A percentile compares a stretch with the other conserved stretches of the same genome.
Conservation (phyloP, 2,113 vertebrate species). For the Tachycineta bicolor region DNA sequence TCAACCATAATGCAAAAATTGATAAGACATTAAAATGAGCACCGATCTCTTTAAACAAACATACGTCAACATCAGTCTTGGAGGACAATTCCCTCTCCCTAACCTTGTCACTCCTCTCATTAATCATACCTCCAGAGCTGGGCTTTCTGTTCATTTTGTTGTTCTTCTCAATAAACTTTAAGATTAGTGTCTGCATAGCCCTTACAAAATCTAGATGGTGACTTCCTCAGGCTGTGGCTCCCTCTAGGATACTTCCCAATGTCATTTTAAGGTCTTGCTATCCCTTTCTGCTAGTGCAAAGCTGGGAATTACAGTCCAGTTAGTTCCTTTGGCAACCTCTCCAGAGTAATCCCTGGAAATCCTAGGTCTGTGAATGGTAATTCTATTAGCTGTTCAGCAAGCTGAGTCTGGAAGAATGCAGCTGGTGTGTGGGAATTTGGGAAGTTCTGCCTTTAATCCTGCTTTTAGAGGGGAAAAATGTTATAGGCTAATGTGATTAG, state of each 20-base stretch:
- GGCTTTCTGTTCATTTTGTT: background rate
- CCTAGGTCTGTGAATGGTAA: slow-evolving; percentile 44
- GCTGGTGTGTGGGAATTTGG: slow-evolving; percentile 24
- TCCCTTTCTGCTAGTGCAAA: background rate
- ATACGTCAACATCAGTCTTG: background rate
- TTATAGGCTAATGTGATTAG: slow-evolving; percentile 52
- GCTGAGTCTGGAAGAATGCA: slow-evolving; percentile 33
- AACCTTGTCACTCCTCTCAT: background rate
- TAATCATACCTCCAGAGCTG: background rate
- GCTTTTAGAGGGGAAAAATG: slow-evolving; percentile 22
- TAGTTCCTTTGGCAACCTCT: background rate
- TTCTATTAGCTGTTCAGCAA: slow-evolving; percentile 50
- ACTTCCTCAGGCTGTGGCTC: background rate
- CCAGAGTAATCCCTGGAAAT: slow-evolving; percentile 49
- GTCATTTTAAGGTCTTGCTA: slow-evolving; percentile 10
- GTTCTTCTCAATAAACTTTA: background rate
- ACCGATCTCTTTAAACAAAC: background rate
- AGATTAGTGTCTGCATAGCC: background rate
- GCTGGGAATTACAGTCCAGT: background rate
- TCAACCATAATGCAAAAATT: background rate
- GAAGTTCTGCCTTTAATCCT: slow-evolving; percentile 47
- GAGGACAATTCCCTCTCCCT: background rate
- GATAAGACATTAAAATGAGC: background rate
- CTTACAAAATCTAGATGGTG: background rate
- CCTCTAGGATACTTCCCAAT: background rate